phyloP scores from a whole-genome alignment of 2,888 invertebrate species.

The Molorchus minor region DNA sequence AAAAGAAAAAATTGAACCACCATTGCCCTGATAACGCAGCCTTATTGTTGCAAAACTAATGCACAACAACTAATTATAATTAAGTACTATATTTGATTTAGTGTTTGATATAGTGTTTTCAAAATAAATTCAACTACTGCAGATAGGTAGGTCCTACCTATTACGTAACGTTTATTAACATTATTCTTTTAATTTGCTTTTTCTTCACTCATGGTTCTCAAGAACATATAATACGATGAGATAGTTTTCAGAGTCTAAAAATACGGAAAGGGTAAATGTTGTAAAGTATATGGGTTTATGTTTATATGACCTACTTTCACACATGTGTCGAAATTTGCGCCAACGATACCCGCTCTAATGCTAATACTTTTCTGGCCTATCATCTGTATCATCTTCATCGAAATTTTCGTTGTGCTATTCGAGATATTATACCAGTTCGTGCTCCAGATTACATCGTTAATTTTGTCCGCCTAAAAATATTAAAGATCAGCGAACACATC shows the following conservation, averaged over 20 bases:
- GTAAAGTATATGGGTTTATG: not conserved
- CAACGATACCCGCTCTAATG: slow-evolving; percentile 1
- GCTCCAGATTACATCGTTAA: not conserved
- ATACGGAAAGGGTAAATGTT: not conserved
- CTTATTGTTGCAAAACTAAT: no score
- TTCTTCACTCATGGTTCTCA: slow-evolving; percentile 7
- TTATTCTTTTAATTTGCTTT: no score
- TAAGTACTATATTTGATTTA: no score
- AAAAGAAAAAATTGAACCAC: no score
- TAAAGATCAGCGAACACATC: no score
- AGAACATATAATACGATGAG: slow-evolving; percentile 17
- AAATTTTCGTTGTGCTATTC: not conserved
- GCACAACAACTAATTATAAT: no score
- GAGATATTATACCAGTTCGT: slow-evolving; percentile 8
- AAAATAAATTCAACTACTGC: no score
- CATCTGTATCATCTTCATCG: slow-evolving; percentile 1
- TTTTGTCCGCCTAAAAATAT: slow-evolving; percentile 15
- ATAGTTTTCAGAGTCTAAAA: slow-evolving; percentile 12
- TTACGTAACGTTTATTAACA: no score
- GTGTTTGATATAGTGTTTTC: no score
- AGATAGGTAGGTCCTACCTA: no score
- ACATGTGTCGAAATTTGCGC: not conserved
- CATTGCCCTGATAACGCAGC: no score
- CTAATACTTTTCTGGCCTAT: not conserved
- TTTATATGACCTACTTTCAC: not conserved